Evolutionary conservation across 2,113 vertebrate species (phyloP).

Genomic region (Varanus komodoensis): DNA sequence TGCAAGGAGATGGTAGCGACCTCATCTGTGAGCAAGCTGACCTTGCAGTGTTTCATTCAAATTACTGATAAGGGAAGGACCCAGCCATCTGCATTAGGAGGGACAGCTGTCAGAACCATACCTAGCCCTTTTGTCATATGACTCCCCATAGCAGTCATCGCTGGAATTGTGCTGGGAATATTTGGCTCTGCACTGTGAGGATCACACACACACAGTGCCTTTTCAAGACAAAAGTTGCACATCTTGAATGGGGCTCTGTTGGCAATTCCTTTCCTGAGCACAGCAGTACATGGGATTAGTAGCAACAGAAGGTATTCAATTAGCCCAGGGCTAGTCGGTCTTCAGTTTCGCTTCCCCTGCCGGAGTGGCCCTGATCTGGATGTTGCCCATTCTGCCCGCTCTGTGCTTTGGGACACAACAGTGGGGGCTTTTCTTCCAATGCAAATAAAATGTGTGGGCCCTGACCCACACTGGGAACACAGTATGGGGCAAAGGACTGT

Average conservation of each 20-base stretch:
- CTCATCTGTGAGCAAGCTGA: background rate
- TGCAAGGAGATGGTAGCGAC: background rate
- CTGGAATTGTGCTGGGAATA: background rate
- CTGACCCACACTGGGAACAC: no score
- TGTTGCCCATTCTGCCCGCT: no score
- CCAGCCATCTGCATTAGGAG: background rate
- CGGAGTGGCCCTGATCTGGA: no score
- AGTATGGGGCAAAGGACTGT: background rate
- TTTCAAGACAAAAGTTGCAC: background rate
- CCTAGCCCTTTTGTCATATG: background rate
- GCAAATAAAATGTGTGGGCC: no score
- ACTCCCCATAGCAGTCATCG: background rate
- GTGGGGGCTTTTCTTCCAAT: no score
- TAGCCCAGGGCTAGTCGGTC: no score
- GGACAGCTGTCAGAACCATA: slow-evolving; percentile 25
- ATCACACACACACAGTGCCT: background rate
- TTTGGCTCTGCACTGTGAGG: background rate
- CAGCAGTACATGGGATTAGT: background rate
- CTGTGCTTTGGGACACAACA: no score
- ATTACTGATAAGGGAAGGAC: background rate
- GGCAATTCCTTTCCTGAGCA: background rate
- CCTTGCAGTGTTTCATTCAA: background rate
- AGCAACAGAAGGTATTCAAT: background rate
- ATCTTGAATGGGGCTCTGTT: background rate
- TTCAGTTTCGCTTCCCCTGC: no score